Evolutionary conservation across 2,888 invertebrate genomes (phyloP).

Genomic region (Heliothis peltigera): DNA sequence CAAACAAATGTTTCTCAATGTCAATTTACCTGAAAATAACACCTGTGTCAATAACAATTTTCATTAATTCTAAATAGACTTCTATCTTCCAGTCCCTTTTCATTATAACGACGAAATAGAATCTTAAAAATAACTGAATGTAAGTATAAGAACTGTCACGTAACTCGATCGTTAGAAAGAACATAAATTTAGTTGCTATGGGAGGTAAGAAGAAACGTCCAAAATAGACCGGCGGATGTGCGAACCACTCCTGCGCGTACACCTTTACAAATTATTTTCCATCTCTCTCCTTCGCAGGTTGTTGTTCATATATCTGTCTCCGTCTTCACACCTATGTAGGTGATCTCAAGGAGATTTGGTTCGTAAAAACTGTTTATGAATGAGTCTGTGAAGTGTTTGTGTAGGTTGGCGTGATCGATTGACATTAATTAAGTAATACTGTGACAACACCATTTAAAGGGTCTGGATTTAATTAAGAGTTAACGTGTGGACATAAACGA

Average conservation of each 20-base stretch:
- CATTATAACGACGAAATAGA: conserved; percentile 16
- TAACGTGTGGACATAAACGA: conserved; percentile 1
- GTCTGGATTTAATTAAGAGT: conserved; percentile 26
- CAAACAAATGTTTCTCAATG: not conserved
- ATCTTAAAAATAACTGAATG: conserved; percentile 47
- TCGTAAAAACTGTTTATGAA: conserved; percentile 72
- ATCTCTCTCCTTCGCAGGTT: conserved; percentile 48
- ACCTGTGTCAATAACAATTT: conserved; percentile 36
- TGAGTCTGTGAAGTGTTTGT: conserved; percentile 62
- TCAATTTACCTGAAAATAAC: not conserved
- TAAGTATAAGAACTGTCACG: conserved; percentile 43
- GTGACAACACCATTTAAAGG: conserved; percentile 29
- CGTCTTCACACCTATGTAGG: conserved; percentile 66
- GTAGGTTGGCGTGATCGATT: conserved; percentile 43
- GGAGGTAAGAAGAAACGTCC: conserved; percentile 62
- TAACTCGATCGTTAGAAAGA: conserved; percentile 49
- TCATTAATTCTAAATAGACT: conserved; percentile 3
- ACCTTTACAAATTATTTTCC: conserved; percentile 61
- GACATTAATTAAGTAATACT: conserved; percentile 29
- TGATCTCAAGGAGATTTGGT: conserved; percentile 73
- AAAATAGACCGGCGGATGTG: conserved; percentile 76
- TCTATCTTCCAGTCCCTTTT: not conserved
- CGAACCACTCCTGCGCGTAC: conserved; percentile 65
- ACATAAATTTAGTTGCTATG: conserved; percentile 63
- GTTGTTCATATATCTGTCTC: conserved; percentile 51